phyloP scores from a whole-genome alignment of 2,113 vertebrate genomes.

The Oriolus oriolus region DNA sequence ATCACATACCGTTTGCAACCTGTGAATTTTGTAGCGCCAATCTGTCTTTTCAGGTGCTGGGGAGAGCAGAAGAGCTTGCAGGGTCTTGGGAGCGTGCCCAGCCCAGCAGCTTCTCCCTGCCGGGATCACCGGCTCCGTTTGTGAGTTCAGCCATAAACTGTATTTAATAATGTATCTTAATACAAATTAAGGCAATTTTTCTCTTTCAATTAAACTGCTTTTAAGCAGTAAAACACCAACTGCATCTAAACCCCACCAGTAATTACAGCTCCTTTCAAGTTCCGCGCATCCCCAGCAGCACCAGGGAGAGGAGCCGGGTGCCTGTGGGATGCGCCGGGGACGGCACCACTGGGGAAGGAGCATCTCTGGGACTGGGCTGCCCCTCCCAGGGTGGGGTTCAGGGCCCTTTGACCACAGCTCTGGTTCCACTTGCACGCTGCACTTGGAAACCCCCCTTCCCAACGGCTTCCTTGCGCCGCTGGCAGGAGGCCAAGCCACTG shows the following conservation, averaged over 20 bases:
- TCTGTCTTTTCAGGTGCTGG: neutral
- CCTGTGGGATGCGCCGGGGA: rapidly evolving
- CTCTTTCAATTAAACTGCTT: neutral
- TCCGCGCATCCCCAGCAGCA: neutral
- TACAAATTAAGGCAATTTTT: slow-evolving; percentile 3
- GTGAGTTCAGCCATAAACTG: neutral
- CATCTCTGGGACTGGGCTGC: neutral
- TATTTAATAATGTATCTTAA: slow-evolving; percentile 15
- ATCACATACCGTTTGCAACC: neutral
- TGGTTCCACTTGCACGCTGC: neutral
- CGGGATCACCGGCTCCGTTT: neutral
- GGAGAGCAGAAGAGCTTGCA: neutral
- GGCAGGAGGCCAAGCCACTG: neutral
- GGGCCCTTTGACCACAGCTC: neutral
- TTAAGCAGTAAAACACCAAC: neutral
- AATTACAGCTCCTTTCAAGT: neutral
- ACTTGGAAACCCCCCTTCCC: rapidly evolving
- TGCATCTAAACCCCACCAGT: neutral
- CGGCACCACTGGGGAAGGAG: rapidly evolving
- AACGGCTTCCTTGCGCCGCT: rapidly evolving
- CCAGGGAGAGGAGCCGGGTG: neutral
- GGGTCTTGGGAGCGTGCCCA: neutral
- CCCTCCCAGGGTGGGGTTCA: neutral
- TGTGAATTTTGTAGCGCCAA: neutral
- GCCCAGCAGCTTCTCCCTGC: neutral